phyloP scores from a whole-genome alignment of 2,113 vertebrate genomes.

The Mormyrus iriodes region DNA sequence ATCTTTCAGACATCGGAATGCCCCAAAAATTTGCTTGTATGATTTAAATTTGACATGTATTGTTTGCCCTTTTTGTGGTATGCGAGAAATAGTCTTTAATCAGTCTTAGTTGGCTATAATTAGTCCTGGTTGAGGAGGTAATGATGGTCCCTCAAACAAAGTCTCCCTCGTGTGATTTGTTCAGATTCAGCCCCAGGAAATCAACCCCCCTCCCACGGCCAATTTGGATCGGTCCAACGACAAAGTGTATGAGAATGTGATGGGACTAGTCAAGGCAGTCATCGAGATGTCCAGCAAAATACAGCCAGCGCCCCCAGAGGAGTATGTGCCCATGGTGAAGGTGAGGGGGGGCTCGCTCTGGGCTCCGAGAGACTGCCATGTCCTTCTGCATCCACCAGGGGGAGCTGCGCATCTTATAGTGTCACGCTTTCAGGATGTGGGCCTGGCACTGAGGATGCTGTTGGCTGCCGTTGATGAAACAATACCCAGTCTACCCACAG shows the following conservation, averaged over 20 bases:
- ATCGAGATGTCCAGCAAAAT: constrained; percentile 99
- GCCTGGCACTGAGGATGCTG: constrained; percentile 86
- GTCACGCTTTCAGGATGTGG: constrained; percentile 78
- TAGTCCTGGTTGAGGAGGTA: neutral
- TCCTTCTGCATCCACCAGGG: constrained; percentile 39
- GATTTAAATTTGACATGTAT: neutral
- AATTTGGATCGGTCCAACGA: constrained; percentile 96
- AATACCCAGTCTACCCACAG: constrained; percentile 82
- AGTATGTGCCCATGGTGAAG: constrained; percentile 99
- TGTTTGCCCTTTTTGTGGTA: neutral
- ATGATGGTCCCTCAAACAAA: neutral
- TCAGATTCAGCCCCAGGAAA: constrained; percentile 95
- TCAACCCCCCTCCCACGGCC: constrained; percentile 91
- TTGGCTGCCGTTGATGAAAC: constrained; percentile 95
- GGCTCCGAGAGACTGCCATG: neutral
- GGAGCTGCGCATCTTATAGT: constrained; percentile 89
- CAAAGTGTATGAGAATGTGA: constrained; percentile 97
- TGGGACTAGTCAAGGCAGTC: constrained; percentile 91
- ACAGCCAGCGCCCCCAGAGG: constrained; percentile 89
- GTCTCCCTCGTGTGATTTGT: constrained; percentile 12
- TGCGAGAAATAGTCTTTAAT: neutral
- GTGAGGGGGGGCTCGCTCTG: constrained; percentile 44
- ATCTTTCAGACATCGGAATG: neutral
- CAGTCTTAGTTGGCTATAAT: neutral
- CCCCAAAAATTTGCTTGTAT: neutral